Percentiles rank a stretch among this genome's conserved stretches.
Conservation (phyloP, 2,113 vertebrate species). For the Calyptomena viridis region DNA sequence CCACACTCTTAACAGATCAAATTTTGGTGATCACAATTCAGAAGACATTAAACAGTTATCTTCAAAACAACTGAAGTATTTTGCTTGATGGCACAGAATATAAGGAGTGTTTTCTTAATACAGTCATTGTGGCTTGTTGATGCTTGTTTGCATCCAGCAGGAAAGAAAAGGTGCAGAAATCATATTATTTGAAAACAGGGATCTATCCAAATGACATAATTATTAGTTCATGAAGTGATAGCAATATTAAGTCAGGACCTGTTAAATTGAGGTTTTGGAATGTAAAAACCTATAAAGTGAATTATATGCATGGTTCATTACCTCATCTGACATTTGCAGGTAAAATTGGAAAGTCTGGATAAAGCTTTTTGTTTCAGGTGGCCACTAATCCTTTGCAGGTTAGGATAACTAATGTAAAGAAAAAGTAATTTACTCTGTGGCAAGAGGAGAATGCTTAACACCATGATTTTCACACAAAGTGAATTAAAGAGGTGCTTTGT, state of each 20-base stretch:
- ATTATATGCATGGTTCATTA: not conserved
- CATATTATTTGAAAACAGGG: not conserved
- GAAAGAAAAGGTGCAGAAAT: not conserved
- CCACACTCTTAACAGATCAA: not conserved
- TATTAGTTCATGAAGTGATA: not conserved
- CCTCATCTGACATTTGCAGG: not conserved
- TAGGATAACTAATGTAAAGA: not conserved
- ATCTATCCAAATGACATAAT: not conserved
- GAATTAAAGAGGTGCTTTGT: not conserved
- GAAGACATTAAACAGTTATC: not conserved
- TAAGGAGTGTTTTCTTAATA: not conserved
- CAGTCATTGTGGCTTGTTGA: not conserved
- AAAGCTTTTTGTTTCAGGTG: conserved; percentile 10
- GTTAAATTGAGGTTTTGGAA: not conserved
- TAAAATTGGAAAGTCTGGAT: not conserved
- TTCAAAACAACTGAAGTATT: not conserved
- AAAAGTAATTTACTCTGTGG: not conserved
- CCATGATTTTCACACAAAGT: not conserved
- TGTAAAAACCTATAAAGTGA: not conserved
- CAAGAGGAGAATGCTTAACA: not conserved
- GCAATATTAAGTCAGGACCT: not conserved
- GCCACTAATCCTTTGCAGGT: not conserved
- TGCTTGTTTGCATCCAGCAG: not conserved
- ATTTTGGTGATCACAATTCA: not conserved
- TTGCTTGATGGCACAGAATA: not conserved